phyloP scores from a whole-genome alignment of 2,888 invertebrate genomes.

The Gasteruption jaculator region DNA sequence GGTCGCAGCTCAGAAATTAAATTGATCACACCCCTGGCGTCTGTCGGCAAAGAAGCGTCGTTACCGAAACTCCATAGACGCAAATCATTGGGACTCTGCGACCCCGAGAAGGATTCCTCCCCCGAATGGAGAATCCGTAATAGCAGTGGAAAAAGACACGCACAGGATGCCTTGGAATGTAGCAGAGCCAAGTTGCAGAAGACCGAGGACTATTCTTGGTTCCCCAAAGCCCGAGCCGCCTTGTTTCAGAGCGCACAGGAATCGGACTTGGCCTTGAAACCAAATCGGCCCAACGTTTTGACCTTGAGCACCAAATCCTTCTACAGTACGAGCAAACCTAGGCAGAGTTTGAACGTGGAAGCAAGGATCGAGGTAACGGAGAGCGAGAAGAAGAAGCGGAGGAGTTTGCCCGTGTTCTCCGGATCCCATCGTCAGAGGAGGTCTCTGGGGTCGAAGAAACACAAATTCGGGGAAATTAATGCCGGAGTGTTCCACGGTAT shows the following conservation, averaged over 20 bases:
- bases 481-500: slow-evolving; percentile 64
- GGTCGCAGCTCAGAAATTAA: slow-evolving; percentile 27
- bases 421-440: slow-evolving; percentile 25
- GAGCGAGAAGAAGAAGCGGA: slow-evolving; percentile 17
- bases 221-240: slow-evolving; percentile 40
- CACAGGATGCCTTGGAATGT: slow-evolving; percentile 22
- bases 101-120: slow-evolving; percentile 27
- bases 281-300: too few species aligned
- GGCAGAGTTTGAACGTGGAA: slow-evolving; percentile 16
- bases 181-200: slow-evolving; percentile 30
- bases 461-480: slow-evolving; percentile 60
- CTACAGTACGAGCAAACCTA: slow-evolving; percentile 32
- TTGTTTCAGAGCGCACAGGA: slow-evolving; percentile 36
- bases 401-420: slow-evolving; percentile 20
- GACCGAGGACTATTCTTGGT: slow-evolving; percentile 25
- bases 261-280: slow-evolving; percentile 14
- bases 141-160: slow-evolving; percentile 30
- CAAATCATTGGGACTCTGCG: slow-evolving; percentile 31
- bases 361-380: slow-evolving; percentile 9
- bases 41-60: slow-evolving; percentile 30
- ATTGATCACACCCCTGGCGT: slow-evolving; percentile 38
- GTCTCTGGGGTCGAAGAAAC: slow-evolving; percentile 46
- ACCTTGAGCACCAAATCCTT: slow-evolving; percentile 38
- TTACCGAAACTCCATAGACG: slow-evolving; percentile 38
- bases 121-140: slow-evolving; percentile 28